A percentile compares a stretch with the other conserved stretches of the same genome.
phyloP scores from a whole-genome alignment of 2,797 vertebrate species.

The Siniperca undulata region DNA sequence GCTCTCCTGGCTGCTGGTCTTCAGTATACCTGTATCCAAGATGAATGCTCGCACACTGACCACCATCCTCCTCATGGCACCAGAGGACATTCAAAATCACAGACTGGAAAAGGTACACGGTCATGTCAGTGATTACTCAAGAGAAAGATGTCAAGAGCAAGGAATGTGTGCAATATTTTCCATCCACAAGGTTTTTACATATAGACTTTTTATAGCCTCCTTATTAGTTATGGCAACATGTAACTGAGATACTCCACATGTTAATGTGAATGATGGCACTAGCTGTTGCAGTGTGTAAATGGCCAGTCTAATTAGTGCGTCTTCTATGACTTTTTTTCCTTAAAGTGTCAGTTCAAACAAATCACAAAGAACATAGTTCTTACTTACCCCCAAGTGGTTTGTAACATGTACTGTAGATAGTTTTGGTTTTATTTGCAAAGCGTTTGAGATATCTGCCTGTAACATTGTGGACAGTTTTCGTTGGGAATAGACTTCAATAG shows the following conservation, averaged over 20 bases:
- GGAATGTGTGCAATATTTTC: not conserved
- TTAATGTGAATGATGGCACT: not conserved
- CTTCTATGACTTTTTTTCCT: not conserved
- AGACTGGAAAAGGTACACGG: slow-evolving; percentile 62
- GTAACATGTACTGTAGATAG: not conserved
- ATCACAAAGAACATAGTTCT: not conserved
- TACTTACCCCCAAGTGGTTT: not conserved
- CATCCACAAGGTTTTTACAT: not conserved
- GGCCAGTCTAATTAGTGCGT: not conserved
- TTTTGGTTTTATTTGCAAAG: not conserved
- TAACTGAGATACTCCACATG: slow-evolving; percentile 5
- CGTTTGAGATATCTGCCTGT: not conserved
- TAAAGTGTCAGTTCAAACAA: slow-evolving; percentile 1
- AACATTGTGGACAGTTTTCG: not conserved
- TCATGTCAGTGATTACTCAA: not conserved
- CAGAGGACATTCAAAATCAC: slow-evolving; percentile 77
- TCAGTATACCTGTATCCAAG: slow-evolving; percentile 89
- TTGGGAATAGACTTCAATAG: not conserved
- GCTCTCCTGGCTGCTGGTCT: slow-evolving; percentile 86
- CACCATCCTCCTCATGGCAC: slow-evolving; percentile 85
- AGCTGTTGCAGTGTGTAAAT: not conserved
- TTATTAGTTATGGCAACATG: not conserved
- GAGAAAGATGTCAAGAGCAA: not conserved
- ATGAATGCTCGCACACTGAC: slow-evolving; percentile 82
- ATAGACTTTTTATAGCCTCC: not conserved